A percentile compares a stretch with the other conserved stretches of the same genome.
These are phyloP conservation scores for Triops cancriformis DNA, from an alignment of 1,140 invertebrate species.

Conservation along the genomic window DNA sequence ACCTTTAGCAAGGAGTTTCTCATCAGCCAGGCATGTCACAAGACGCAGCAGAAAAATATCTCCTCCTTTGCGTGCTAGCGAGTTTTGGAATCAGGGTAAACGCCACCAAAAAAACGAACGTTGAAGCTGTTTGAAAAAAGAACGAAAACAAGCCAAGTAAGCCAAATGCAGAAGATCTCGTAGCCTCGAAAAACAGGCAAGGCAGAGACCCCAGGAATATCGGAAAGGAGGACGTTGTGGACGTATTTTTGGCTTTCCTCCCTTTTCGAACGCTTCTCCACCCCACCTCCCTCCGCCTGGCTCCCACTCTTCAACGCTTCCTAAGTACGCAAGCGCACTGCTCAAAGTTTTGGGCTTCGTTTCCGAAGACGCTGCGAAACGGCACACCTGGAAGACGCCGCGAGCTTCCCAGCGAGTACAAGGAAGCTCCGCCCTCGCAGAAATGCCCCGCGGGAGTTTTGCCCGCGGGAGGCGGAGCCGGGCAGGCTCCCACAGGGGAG, in stretches of 20 bases:
- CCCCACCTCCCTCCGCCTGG: background rate
- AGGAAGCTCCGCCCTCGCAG: background rate
- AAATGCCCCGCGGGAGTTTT: background rate
- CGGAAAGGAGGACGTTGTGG: background rate
- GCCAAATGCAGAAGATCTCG: constrained; percentile 3
- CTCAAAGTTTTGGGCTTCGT: background rate
- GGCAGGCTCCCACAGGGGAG: background rate
- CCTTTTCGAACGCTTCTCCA: too few species aligned
- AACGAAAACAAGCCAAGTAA: background rate
- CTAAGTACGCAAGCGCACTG: background rate
- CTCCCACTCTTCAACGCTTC: background rate
- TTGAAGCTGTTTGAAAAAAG: background rate
- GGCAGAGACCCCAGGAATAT: background rate
- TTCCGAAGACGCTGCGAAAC: background rate
- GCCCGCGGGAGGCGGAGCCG: too few species aligned
- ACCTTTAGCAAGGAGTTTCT: background rate
- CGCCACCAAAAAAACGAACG: too few species aligned
- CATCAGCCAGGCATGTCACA: constrained; percentile 8
- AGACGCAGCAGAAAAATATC: background rate
- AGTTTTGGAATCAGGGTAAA: too few species aligned
- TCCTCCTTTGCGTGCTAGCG: background rate
- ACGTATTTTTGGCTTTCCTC: background rate
- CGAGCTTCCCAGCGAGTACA: background rate
- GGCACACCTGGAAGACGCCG: background rate
- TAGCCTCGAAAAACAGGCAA: background rate